phyloP scores from a whole-genome alignment of 1,140 invertebrate genomes.

The Portunus trituberculatus region DNA sequence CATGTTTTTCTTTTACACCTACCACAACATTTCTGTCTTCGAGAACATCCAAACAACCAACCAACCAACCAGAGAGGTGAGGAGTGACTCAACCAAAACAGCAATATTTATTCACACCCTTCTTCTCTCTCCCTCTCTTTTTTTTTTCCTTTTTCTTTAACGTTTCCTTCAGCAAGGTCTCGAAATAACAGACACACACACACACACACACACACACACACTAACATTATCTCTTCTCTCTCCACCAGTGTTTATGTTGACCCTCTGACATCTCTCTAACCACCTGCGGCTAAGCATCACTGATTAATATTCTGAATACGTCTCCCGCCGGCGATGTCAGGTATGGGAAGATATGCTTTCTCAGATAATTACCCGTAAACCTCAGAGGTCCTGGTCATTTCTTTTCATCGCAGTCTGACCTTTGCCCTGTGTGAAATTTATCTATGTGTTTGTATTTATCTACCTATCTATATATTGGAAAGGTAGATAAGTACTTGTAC shows the following conservation, averaged over 20 bases:
- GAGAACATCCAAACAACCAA: too few relatives aligned
- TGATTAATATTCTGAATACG: neutral
- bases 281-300: too few relatives aligned
- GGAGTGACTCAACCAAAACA: too few relatives aligned
- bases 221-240: neutral
- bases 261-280: too few relatives aligned
- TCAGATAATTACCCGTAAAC: neutral
- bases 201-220: neutral
- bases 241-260: too few relatives aligned
- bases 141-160: neutral
- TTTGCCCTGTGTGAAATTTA: neutral
- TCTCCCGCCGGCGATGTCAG: neutral
- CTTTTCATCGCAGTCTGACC: neutral
- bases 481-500: too few relatives aligned
- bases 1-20: slow-evolving; percentile 11
- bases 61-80: too few relatives aligned
- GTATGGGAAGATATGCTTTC: neutral
- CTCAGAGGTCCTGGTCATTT: neutral
- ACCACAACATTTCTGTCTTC: neutral
- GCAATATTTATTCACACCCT: too few relatives aligned
- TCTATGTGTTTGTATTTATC: neutral
- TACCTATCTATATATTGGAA: too few relatives aligned
- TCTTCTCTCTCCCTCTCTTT: neutral
- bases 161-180: neutral
- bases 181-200: neutral